Evolutionary conservation across 2,113 vertebrate genomes (phyloP).

Genomic region (Desmodus rotundus): DNA sequence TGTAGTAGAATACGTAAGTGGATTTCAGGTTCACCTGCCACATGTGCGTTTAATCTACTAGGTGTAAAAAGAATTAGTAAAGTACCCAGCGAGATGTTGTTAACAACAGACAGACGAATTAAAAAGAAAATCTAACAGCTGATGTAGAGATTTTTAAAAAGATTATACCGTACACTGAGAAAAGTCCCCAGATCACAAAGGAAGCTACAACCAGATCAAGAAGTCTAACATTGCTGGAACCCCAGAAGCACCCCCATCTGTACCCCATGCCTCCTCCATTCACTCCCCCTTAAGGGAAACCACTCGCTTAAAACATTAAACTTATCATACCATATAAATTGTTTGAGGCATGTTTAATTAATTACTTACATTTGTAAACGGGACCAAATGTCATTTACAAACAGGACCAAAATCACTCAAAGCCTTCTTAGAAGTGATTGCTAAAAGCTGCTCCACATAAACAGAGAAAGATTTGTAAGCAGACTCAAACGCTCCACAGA

Average conservation of each 20-base stretch:
- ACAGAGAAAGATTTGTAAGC: slow-evolving; percentile 33
- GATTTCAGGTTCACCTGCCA: neutral
- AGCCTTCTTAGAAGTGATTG: neutral
- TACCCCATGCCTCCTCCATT: neutral
- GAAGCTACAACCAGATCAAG: neutral
- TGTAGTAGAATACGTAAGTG: neutral
- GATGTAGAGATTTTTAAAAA: neutral
- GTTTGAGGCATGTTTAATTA: neutral
- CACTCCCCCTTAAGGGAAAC: neutral
- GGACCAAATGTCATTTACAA: neutral
- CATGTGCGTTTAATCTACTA: neutral
- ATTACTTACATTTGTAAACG: neutral
- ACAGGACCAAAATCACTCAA: neutral
- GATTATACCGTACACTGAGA: neutral
- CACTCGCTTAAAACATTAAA: neutral
- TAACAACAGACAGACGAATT: neutral
- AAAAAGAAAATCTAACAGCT: neutral
- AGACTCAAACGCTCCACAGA: neutral
- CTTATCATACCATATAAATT: neutral
- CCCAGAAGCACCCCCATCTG: too few species aligned
- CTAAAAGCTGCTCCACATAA: slow-evolving; percentile 9
- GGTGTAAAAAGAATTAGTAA: neutral
- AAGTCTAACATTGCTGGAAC: neutral
- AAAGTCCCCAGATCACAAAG: neutral
- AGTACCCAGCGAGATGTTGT: neutral